Evolutionary conservation across 1,140 invertebrate genomes (phyloP).

Genomic region (Drosophila mayri): DNA sequence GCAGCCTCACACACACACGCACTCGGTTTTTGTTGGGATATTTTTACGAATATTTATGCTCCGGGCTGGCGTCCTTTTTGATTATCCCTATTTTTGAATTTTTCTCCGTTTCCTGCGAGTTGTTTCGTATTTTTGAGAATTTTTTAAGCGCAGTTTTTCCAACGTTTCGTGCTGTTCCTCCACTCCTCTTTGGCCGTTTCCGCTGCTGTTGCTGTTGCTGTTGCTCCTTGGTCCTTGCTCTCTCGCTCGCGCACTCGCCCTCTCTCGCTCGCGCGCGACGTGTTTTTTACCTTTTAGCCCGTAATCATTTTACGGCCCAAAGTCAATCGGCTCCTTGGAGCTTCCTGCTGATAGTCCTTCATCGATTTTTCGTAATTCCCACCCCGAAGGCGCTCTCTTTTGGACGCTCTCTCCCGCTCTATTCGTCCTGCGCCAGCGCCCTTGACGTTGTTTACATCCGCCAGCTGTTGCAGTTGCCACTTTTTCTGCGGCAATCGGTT

Average conservation of each 20-base stretch:
- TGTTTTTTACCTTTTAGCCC: conserved; percentile 71
- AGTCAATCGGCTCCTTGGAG: conserved; percentile 74
- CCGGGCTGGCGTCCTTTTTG: conserved; percentile 3
- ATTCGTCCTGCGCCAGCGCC: conserved; percentile 16
- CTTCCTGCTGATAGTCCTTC: conserved; percentile 70
- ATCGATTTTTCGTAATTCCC: conserved; percentile 71
- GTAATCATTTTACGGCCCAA: conserved; percentile 78
- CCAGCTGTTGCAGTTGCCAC: conserved; percentile 41
- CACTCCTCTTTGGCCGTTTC: conserved; percentile 23
- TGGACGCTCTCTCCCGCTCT: not conserved
- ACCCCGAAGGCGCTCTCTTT: conserved; percentile 29
- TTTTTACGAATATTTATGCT: conserved; percentile 9
- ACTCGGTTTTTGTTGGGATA: conserved; percentile 15
- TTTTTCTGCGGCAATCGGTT: not conserved
- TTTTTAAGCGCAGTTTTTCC: conserved; percentile 17
- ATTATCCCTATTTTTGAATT: not conserved
- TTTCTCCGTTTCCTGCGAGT: not conserved
- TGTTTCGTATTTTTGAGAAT: conserved; percentile 8
- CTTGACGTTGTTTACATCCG: conserved; percentile 50
- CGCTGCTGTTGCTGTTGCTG: conserved; percentile 35
- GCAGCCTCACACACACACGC: conserved; percentile 39
- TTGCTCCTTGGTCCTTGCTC: conserved; percentile 36
- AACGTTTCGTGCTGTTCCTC: conserved; percentile 32
- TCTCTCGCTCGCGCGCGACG: conserved; percentile 28
- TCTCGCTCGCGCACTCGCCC: conserved; percentile 16